Conservation (phyloP, 2,888 invertebrate species). For the Calameuta filiformis region DNA sequence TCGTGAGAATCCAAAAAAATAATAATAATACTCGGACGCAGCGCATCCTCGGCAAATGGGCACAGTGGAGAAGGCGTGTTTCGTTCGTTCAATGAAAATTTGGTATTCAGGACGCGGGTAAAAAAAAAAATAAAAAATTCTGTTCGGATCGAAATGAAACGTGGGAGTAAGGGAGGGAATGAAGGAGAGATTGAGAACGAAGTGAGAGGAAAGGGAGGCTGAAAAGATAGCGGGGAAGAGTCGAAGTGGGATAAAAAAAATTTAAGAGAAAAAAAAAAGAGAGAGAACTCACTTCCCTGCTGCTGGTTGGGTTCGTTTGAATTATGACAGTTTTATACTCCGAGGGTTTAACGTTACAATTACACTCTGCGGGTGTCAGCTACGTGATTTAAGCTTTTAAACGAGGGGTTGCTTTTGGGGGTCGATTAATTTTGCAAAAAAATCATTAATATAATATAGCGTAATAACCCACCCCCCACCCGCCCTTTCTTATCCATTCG, state of each 20-base stretch:
- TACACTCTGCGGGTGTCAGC: conserved; percentile 41
- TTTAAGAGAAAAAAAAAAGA: conserved; percentile 8
- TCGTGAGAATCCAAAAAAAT: too few relatives aligned
- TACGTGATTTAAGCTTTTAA: conserved; percentile 39
- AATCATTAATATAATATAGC: conserved; percentile 8
- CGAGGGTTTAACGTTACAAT: conserved; percentile 38
- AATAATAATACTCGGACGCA: too few relatives aligned
- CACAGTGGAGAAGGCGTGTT: not conserved
- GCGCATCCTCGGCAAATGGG: not conserved
- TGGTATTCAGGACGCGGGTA: conserved; percentile 17
- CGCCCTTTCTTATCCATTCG: not conserved
- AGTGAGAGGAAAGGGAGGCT: conserved; percentile 9
- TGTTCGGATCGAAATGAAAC: conserved; percentile 28
- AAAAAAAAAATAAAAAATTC: conserved; percentile 35
- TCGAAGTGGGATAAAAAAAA: conserved; percentile 21
- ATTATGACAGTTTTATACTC: conserved; percentile 35
- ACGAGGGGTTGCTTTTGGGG: not conserved
- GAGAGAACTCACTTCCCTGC: conserved; percentile 2
- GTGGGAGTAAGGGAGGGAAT: conserved; percentile 7
- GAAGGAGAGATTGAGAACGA: not conserved
- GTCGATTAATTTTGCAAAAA: conserved; percentile 9
- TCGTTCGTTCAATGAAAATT: not conserved
- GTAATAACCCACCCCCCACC: not conserved
- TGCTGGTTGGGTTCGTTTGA: conserved; percentile 32
- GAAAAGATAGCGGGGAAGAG: not conserved